Conservation (phyloP, 2,888 invertebrate genomes). For the Stenchaetothrips biformis region DNA sequence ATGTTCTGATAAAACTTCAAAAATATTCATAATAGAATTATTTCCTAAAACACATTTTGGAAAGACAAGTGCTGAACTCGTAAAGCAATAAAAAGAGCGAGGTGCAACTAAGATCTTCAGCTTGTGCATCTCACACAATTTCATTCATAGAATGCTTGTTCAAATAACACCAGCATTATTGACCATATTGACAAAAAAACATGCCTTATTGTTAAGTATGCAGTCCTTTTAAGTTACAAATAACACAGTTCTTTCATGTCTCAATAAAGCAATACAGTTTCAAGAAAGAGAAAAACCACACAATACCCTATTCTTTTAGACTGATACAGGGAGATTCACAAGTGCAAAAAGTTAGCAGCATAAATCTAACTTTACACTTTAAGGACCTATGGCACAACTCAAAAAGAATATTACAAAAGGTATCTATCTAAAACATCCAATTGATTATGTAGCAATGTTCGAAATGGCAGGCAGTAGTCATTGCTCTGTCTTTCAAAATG, state of each 20-base stretch:
- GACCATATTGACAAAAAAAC: not conserved
- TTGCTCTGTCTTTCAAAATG: not conserved
- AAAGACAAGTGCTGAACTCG: not conserved
- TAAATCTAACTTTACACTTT: not conserved
- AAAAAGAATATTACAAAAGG: not conserved
- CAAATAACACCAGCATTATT: not conserved
- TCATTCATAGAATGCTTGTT: not conserved
- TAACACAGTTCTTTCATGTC: not conserved
- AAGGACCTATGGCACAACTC: not conserved
- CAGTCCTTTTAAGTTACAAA: not conserved
- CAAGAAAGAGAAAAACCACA: not conserved
- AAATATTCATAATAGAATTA: not conserved
- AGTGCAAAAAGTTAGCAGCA: not conserved
- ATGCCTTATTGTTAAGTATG: constrained; percentile 1
- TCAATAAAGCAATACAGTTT: not conserved
- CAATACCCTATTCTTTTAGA: not conserved
- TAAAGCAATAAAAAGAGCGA: not conserved
- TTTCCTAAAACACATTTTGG: not conserved
- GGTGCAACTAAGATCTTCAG: not conserved
- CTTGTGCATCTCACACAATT: not conserved
- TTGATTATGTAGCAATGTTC: not conserved
- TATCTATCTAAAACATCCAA: not conserved
- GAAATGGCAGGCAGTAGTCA: not conserved
- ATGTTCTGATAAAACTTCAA: not conserved
- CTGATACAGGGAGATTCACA: not conserved